phyloP scores from a whole-genome alignment of 2,797 vertebrate genomes.

The Macropodus opercularis region DNA sequence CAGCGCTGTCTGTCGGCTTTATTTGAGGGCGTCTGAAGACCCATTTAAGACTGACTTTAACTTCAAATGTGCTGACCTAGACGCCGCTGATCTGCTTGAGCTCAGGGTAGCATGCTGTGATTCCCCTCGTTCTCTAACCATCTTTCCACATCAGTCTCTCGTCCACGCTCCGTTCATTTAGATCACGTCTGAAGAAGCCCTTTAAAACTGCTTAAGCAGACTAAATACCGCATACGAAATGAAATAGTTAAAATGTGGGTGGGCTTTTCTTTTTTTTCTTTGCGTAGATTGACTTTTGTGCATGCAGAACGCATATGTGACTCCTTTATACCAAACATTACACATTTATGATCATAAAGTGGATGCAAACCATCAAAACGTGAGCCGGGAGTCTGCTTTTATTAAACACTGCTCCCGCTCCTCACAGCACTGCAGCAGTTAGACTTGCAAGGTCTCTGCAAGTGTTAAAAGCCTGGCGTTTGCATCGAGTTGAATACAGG shows the following conservation, averaged over 20 bases:
- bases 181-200: conserved; percentile 30
- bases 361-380: not conserved
- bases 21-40: conserved; percentile 71
- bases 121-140: conserved; percentile 40
- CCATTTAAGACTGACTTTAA: conserved; percentile 73
- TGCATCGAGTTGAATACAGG: conserved; percentile 1
- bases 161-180: conserved; percentile 51
- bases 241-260: conserved; percentile 26
- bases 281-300: not conserved
- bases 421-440: not conserved
- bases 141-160: conserved; percentile 56
- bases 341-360: not conserved
- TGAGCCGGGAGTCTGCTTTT: not conserved
- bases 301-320: not conserved
- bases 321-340: not conserved
- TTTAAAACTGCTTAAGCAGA: conserved; percentile 46
- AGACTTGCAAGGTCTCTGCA: conserved; percentile 1
- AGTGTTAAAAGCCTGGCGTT: conserved; percentile 8
- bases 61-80: conserved; percentile 74
- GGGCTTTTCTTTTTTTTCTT: conserved; percentile 12
- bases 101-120: conserved; percentile 55
- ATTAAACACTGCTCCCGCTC: not conserved
- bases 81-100: conserved; percentile 58
- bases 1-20: conserved; percentile 68
- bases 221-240: conserved; percentile 41